Conservation (phyloP, 2,113 vertebrate species). For the Axis porcinus region DNA sequence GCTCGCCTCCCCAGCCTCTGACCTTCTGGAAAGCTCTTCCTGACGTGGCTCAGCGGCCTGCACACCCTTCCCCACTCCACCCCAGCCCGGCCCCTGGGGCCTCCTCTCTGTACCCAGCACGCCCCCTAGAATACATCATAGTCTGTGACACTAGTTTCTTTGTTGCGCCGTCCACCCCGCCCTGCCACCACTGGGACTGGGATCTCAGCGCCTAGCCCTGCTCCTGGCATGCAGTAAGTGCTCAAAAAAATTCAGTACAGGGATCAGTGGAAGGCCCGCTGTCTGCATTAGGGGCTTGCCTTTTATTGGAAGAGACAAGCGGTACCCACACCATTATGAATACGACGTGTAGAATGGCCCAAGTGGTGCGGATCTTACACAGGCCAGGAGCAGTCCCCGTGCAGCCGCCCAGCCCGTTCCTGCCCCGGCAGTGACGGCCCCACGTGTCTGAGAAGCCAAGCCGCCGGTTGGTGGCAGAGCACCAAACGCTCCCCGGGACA, state of each 20-base stretch:
- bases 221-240: not conserved
- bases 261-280: not conserved
- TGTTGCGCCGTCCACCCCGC: not conserved
- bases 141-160: accelerated
- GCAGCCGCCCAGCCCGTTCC: no score
- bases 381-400: not conserved
- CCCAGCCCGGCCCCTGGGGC: accelerated
- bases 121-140: not conserved
- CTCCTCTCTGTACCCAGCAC: no score
- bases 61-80: not conserved
- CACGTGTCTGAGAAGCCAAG: not conserved
- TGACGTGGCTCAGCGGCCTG: not conserved
- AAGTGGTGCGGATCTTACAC: not conserved
- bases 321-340: not conserved
- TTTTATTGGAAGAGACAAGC: not conserved
- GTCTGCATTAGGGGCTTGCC: not conserved
- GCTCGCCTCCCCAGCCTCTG: not conserved
- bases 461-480: not conserved
- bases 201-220: not conserved
- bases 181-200: not conserved
- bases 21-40: not conserved
- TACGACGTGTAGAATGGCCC: accelerated
- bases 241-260: not conserved
- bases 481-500: not conserved
- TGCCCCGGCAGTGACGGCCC: not conserved